A percentile compares a stretch with the other conserved stretches of the same genome.
Conservation (phyloP, 1,140 invertebrate genomes). For the Akabosia matsudoensis region DNA sequence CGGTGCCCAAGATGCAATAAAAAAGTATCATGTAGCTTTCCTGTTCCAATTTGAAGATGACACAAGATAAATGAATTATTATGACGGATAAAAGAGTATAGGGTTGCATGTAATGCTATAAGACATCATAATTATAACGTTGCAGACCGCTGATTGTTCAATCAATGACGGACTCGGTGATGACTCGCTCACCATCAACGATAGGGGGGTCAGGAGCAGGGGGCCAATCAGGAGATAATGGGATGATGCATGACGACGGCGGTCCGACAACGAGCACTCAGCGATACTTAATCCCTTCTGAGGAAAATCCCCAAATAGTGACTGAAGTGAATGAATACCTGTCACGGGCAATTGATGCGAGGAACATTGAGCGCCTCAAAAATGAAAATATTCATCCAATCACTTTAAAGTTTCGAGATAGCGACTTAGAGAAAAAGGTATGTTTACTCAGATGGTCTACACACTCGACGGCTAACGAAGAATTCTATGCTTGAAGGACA, state of each 20-base stretch:
- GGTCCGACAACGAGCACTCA: neutral
- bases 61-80: too few relatives aligned
- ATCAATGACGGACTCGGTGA: neutral
- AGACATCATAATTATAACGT: too few relatives aligned
- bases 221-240: neutral
- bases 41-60: too few relatives aligned
- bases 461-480: too few relatives aligned
- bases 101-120: too few relatives aligned
- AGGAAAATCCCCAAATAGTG: slow-evolving; percentile 7
- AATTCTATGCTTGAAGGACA: too few relatives aligned
- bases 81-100: too few relatives aligned
- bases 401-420: slow-evolving; percentile 74
- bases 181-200: neutral
- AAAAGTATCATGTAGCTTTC: too few relatives aligned
- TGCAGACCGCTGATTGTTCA: slow-evolving; percentile 10
- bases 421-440: slow-evolving; percentile 75
- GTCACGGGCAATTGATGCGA: slow-evolving; percentile 85
- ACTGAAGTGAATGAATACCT: slow-evolving; percentile 88
- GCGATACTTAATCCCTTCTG: neutral
- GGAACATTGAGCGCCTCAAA: slow-evolving; percentile 83
- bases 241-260: neutral
- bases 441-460: too few relatives aligned
- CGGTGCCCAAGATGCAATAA: too few relatives aligned
- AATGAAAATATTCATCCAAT: slow-evolving; percentile 78
- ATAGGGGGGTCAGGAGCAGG: neutral